Evolutionary conservation across 2,113 vertebrate genomes (phyloP), one percentile per base, ranked within the genome.

Genomic region (Dromiciops gliroides): DNA sequence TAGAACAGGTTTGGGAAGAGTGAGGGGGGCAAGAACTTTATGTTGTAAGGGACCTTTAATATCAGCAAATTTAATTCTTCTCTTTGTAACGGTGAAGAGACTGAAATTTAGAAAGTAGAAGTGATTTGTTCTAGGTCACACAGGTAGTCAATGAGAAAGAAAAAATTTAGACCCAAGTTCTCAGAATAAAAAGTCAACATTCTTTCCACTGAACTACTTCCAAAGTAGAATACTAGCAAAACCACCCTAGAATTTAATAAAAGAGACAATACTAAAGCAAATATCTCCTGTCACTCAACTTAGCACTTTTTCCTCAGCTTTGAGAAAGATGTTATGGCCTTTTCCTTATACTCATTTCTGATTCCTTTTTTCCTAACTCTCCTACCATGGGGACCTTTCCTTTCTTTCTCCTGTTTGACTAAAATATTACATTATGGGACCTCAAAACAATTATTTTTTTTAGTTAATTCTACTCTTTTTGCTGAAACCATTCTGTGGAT

Each of bases 371-470:
- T 10, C 11, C 49, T 91, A 49, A 37, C 37, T 37, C 10, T 2
- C 16, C 90, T 3, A 11, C 23, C 75, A 2, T 89, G 22, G 89
- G 50, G 83, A 92, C 90, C 16, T 51, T 91, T 60, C 2, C 3
- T 51, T 83, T 11, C 4, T 96, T 91, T 51, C 53, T 50, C 14
- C 23, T 48, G 0, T 60, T 28, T 7, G 4, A 1, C 51, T 3
- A 0, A 7, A 8, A 12, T 6, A 1, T 37, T 3, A 23, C 2
- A 14, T 10, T 8, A 23, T 16, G 1, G 3, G 48, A 1, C 23
- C 25, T 94, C 53, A 56, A 37, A 8, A 44, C 37, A 51, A 91
- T 92, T 37, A 92, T 91, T 94, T 60, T 60, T 56, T 60, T 37
- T 56, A 26, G 56, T 60, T 60, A 9, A 88, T 4, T 31, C 60